Base-by-base conservation (phyloP, 2,888 invertebrate genomes). In the Bursaphelenchus okinawaensis region DNA sequence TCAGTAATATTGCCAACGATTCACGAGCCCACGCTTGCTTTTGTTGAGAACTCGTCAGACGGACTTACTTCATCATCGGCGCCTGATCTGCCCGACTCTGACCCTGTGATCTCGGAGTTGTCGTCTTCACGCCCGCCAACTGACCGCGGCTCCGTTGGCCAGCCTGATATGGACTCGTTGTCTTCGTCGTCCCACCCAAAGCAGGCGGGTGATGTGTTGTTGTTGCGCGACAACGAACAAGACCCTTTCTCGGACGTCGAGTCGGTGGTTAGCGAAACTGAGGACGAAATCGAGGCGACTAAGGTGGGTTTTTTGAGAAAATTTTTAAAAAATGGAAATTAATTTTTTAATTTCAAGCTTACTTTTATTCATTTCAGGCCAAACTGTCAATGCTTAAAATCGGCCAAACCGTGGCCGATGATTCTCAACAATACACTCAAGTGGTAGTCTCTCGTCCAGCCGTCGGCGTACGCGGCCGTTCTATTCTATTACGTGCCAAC, bases 401-500 rank as follows among this genome's bases (percentile, higher is more conserved):
- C 16, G 40, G n/a, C 16, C 16, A 40, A 4, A 12, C 40, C 6
- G 40, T 40, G 16, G 6, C n/a, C n/a, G 40, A 40, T 16, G 40
- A 40, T n/a, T 40, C 40, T 40, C 40, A 1, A 16, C 40, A 40
- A n/a, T 40, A 40, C n/a, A n/a, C 40, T 40, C 40, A 56, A 22
- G 58, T n/a, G 29, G 23, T 54, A 19, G 61, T 55, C 61, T 20
- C 1, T n/a, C 62, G 77, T 54, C 77, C 76, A 7, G 73, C 70
- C 62, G 52, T 75, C 51, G 77, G 77, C 23, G 65, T 65, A 4
- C 56, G 71, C 31, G 77, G 77, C 8, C 73, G 75, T 23, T 66
- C 66, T 51, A 74, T 77, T 62, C 71, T 71, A 23, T 64, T 77
- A 56, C 67, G 73, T 55, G 65, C 77, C 31, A 80, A 80, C 66